Conservation (phyloP, 2,113 vertebrate species). For the Falcunculus frontatus region DNA sequence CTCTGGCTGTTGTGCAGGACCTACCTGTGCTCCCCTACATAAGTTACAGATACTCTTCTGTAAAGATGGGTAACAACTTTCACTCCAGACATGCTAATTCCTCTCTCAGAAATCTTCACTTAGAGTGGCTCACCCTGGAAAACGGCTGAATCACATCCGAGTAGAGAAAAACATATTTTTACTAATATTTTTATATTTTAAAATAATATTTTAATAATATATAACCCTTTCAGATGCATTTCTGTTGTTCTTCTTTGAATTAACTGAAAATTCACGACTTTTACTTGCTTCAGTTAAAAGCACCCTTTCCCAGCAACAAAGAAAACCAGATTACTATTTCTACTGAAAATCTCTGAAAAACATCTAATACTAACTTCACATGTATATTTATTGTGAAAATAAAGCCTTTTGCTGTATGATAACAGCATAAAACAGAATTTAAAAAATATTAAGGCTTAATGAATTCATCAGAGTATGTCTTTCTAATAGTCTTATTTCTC, state of each 20-base stretch:
- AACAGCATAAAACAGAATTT: not conserved
- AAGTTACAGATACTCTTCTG: not conserved
- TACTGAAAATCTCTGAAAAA: not conserved
- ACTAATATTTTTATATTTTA: not conserved
- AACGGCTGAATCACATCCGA: not conserved
- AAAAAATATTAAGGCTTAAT: not conserved
- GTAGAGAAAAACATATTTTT: not conserved
- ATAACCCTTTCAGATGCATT: not conserved
- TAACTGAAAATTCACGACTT: not conserved
- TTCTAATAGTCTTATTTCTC: not conserved
- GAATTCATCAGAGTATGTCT: not conserved
- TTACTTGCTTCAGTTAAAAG: not conserved
- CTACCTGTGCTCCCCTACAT: not conserved
- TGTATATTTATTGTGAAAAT: not conserved
- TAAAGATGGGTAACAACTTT: not conserved
- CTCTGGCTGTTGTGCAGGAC: fast-evolving
- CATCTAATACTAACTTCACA: not conserved
- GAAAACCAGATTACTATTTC: not conserved
- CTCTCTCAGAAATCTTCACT: not conserved
- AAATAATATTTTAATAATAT: not conserved
- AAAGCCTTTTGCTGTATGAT: not conserved
- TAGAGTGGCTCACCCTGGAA: not conserved
- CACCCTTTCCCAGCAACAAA: not conserved
- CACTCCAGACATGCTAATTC: not conserved
- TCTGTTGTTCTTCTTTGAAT: not conserved